Evolutionary conservation across 2,113 vertebrate genomes (phyloP).

Genomic region (Lasiurus borealis): DNA sequence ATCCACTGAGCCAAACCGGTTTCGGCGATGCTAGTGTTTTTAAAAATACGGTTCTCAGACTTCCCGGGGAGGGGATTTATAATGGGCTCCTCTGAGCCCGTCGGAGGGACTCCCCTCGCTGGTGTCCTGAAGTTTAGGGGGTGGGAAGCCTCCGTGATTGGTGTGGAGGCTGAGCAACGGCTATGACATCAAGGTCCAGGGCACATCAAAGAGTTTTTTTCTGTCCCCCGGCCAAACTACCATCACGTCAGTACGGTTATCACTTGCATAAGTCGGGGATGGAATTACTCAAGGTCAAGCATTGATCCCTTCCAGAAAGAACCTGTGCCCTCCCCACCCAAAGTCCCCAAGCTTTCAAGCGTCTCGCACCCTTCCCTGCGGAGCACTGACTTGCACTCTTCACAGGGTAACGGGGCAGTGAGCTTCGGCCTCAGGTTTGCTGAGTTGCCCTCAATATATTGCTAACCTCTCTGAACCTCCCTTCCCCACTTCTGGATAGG

Average conservation of each 20-base stretch:
- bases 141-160: not conserved
- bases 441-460: not conserved
- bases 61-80: not conserved
- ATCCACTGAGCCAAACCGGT: too few species aligned
- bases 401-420: not conserved
- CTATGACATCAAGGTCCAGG: not conserved
- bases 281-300: slow-evolving; percentile 24
- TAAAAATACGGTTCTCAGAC: not conserved
- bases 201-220: slow-evolving; percentile 45
- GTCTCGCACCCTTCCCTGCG: not conserved
- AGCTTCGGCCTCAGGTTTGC: not conserved
- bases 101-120: not conserved
- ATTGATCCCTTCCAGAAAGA: not conserved
- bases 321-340: not conserved
- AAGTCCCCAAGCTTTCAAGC: not conserved
- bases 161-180: not conserved
- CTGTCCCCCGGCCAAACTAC: not conserved
- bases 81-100: not conserved
- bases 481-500: not conserved
- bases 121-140: not conserved
- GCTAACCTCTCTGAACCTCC: not conserved
- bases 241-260: not conserved
- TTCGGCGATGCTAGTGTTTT: not conserved
- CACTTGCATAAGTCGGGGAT: not conserved
- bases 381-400: not conserved